A percentile compares a stretch with the other conserved stretches of the same genome.
Conservation (phyloP, 2,888 invertebrate species). For the Epirrhoe tristata region DNA sequence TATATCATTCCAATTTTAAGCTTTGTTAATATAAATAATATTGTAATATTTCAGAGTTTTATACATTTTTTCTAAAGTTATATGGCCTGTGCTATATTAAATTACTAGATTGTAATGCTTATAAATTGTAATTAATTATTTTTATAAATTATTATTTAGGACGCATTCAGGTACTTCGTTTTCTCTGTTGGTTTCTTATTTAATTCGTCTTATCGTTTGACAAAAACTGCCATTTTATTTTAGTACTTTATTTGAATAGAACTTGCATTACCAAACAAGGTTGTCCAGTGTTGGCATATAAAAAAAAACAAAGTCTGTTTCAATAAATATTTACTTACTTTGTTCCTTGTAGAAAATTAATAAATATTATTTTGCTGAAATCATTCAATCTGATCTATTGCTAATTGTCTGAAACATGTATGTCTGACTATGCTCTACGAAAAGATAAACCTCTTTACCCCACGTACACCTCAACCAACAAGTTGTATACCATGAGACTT, state of each 20-base stretch:
- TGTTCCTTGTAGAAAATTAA: neutral
- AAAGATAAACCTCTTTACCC: too few species aligned
- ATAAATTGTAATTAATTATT: constrained; percentile 40
- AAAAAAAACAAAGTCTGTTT: neutral
- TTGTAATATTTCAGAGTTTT: constrained; percentile 39
- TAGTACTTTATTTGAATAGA: neutral
- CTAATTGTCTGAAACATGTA: too few species aligned
- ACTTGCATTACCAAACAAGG: too few species aligned
- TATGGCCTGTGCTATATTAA: constrained; percentile 40
- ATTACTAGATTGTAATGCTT: constrained; percentile 36
- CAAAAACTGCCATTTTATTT: constrained; percentile 17
- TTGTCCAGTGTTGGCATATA: neutral
- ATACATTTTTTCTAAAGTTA: constrained; percentile 37
- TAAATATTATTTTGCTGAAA: too few species aligned
- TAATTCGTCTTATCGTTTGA: constrained; percentile 5
- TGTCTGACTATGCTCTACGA: too few species aligned
- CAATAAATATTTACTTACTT: neutral
- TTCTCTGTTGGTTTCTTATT: constrained; percentile 7
- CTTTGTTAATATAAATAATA: constrained; percentile 38
- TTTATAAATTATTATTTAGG: constrained; percentile 31
- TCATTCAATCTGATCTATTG: too few species aligned
- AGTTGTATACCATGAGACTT: too few species aligned
- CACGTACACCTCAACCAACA: too few species aligned
- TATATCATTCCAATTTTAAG: constrained; percentile 45
- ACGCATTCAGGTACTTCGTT: constrained; percentile 38